Evolutionary conservation across 2,113 vertebrate genomes (phyloP), one percentile per base, ranked within the genome.

Genomic region (Meriones unguiculatus): DNA sequence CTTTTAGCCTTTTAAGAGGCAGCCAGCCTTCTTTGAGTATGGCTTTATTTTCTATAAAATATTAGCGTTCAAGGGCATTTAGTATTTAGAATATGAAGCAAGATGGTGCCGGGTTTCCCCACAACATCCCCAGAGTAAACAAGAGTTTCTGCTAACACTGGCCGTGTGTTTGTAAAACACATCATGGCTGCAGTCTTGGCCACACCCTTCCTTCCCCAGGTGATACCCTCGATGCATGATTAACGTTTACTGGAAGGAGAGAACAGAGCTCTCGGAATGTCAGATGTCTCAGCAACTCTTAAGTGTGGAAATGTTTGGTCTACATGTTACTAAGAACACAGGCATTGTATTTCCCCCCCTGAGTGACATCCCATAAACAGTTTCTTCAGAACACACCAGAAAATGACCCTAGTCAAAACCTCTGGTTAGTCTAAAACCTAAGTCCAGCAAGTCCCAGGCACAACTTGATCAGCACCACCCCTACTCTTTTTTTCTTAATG

Each of bases 11-110:
- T 98, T 98, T 98, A 89, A 95, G 96, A 96, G 95, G 92, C 91
- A 97, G 92, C 93, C 96, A 98, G 67, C 93, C 94, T 98, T 98
- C 98, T 96, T 94, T 93, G 95, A 97, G 97, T 96, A 94, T 97
- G 97, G 86, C 96, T 98, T 98, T 95, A 85, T 97, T 73, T 97
- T 97, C 97, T 93, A 97, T 89, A 98, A 98, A 98, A 98, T 92
- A 59, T 22, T 80, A 72, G 93, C 96, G 93, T 97, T 97, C 89
- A 98, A 95, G 97, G 95, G 97, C 82, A 75, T 91, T 96, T 96
- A 90, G 97, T 97, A 95, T 98, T 98, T 97, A 97, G 97, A 93
- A 92, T 96, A 82, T 32, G 73, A 96, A 97, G 93, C 97, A 95
- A 93, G 90, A 98, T 52, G 93, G 94, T 87, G 93, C 76, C 69